These are phyloP conservation scores for Diplosoma virens DNA, from an alignment of 23 tunicate species.

Conservation along the genomic window DNA sequence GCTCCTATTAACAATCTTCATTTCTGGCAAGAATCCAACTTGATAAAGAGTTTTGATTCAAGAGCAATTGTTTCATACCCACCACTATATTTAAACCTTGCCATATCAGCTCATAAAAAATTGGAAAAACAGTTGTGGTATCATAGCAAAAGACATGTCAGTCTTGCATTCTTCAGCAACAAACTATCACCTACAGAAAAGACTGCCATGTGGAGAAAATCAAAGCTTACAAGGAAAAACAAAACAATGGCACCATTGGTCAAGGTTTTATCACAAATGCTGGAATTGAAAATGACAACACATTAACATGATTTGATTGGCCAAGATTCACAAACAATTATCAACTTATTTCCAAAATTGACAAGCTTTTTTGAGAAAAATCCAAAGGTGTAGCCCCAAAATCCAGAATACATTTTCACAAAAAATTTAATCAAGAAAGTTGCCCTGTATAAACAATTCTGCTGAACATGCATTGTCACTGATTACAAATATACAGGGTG, in stretches of 20 bases:
- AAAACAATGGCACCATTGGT: conserved; percentile 12
- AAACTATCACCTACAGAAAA: not conserved
- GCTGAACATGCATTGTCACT: too few relatives aligned
- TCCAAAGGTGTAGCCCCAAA: too few relatives aligned
- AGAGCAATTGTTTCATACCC: not conserved
- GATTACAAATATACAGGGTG: too few relatives aligned
- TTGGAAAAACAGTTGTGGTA: conserved; percentile 13
- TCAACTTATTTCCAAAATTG: too few relatives aligned
- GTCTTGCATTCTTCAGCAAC: not conserved
- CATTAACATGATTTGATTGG: conserved; percentile 16
- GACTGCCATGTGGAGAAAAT: conserved; percentile 1
- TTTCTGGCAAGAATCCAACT: not conserved
- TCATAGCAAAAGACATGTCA: not conserved
- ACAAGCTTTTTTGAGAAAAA: too few relatives aligned
- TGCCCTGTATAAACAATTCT: too few relatives aligned
- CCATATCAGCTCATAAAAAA: conserved; percentile 6
- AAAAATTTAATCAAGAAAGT: too few relatives aligned
- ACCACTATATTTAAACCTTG: not conserved
- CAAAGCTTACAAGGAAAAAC: not conserved
- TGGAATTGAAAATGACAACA: not conserved
- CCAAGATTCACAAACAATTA: not conserved
- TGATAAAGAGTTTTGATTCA: not conserved
- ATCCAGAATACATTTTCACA: too few relatives aligned
- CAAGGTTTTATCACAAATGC: conserved; percentile 7
- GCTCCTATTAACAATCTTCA: not conserved